Evolutionary conservation across 2,888 invertebrate genomes (phyloP), one percentile per base, ranked within the genome.

Genomic region (Eupithecia insigniata): DNA sequence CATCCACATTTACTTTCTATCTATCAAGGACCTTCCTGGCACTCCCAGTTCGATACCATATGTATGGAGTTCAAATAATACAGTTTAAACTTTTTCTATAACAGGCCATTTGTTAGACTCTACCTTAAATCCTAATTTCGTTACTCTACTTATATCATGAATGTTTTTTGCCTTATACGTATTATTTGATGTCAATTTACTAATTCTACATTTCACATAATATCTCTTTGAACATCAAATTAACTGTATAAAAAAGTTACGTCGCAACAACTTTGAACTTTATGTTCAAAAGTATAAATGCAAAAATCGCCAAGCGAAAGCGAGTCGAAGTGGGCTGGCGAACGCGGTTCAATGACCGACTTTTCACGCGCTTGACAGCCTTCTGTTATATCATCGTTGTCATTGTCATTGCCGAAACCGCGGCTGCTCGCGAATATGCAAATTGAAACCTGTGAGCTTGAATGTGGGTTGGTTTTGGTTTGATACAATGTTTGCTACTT

Each of bases 291-390:
- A 77, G 69, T 69, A 82, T 92, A 92, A 90, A 90, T 84, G 85
- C 85, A 83, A 89, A 87, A 92, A 89, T 92, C 85, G 92, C 88
- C 79, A 88, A 91, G 88, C 90, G 91, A 92, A 92, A 92, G 91
- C 89, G 75, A 76, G 74, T 78, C 80, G 82, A 83, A 88, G 88
- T 87, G 86, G 86, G 84, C 86, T 84, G 80, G 85, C 83, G 81
- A 83, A 88, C 90, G 87, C 89, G 88, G 94, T 91, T 94, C 94
- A 94, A 94, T 91, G 94, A 92, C 94, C 94, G 94, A 93, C 88
- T 94, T 94, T 94, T 94, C 93, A 93, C 92, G 92, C 83, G 93
- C 93, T 93, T 94, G 94, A 93, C 93, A 93, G 93, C 92, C 91
- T 90, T 91, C 88, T 91, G 92, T 94, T 94, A 94, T 94, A 93